A percentile compares a stretch with the other conserved stretches of the same genome.
Conservation (phyloP, 1,140 invertebrate species). For the Theocolax elegans region DNA sequence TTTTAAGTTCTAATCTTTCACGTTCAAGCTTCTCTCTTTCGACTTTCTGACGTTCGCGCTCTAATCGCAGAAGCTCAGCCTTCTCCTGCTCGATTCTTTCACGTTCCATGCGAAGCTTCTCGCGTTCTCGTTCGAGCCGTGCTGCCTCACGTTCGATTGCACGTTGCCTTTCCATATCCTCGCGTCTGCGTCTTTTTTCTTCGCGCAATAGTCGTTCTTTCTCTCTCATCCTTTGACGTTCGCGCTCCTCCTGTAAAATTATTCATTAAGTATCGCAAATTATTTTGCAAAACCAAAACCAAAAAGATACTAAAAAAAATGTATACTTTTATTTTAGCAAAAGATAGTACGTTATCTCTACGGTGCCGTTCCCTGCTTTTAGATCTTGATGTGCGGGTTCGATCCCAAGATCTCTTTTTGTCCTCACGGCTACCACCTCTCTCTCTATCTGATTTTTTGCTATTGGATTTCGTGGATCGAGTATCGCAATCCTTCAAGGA, state of each 20-base stretch:
- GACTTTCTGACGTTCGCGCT: constrained; percentile 82
- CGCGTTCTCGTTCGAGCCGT: constrained; percentile 80
- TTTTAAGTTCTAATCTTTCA: constrained; percentile 83
- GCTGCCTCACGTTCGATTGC: constrained; percentile 86
- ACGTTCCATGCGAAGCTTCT: constrained; percentile 80
- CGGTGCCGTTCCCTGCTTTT: constrained; percentile 61
- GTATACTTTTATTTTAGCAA: constrained; percentile 74
- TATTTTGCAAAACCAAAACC: not conserved
- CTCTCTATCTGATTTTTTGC: constrained; percentile 63
- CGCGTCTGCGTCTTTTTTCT: constrained; percentile 78
- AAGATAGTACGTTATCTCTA: constrained; percentile 71
- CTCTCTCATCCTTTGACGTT: constrained; percentile 81
- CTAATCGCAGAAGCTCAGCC: constrained; percentile 81
- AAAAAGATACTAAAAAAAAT: constrained; percentile 20
- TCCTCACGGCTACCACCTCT: constrained; percentile 58
- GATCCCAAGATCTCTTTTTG: constrained; percentile 62
- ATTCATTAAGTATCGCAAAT: not conserved
- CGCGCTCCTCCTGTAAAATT: constrained; percentile 75
- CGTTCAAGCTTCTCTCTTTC: constrained; percentile 86
- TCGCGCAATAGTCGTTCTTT: constrained; percentile 80
- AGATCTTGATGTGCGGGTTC: constrained; percentile 57
- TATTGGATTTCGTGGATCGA: constrained; percentile 61
- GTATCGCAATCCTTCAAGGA: constrained; percentile 59
- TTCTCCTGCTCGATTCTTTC: constrained; percentile 83
- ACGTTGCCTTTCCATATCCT: constrained; percentile 76